Evolutionary conservation across 2,797 vertebrate genomes (phyloP).

Genomic region (Sarcoramphus papa): DNA sequence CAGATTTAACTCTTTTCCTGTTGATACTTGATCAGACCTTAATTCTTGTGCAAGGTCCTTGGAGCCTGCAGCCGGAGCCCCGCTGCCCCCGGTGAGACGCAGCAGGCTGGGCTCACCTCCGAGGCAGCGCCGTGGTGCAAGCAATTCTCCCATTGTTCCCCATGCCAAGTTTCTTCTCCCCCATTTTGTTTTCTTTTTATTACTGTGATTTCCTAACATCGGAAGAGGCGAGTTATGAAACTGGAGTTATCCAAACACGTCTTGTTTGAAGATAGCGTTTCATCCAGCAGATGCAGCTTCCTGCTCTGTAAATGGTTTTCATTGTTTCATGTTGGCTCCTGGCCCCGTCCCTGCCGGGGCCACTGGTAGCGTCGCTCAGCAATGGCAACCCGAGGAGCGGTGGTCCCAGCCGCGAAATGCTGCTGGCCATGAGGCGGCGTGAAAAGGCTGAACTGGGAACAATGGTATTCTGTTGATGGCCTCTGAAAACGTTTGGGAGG

Average conservation of each 20-base stretch:
- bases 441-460: background rate
- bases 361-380: background rate
- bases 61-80: background rate
- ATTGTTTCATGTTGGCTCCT: constrained; percentile 58
- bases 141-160: background rate
- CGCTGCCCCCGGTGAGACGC: background rate
- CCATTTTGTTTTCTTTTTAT: constrained; percentile 47
- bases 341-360: background rate
- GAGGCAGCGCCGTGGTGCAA: accelerated
- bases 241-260: constrained; percentile 67
- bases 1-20: background rate
- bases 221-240: constrained; percentile 61
- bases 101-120: background rate
- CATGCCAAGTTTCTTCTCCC: background rate
- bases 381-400: background rate
- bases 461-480: background rate
- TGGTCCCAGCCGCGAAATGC: background rate
- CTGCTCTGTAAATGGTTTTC: constrained; percentile 52
- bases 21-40: background rate
- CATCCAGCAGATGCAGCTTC: constrained; percentile 59
- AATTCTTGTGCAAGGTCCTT: background rate
- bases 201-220: constrained; percentile 55
- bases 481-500: background rate
- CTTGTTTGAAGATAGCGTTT: constrained; percentile 66
- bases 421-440: accelerated